Percentiles rank a stretch among this genome's conserved stretches.
phyloP scores from a whole-genome alignment of 2,888 invertebrate genomes.

The Argyra leucocephala region DNA sequence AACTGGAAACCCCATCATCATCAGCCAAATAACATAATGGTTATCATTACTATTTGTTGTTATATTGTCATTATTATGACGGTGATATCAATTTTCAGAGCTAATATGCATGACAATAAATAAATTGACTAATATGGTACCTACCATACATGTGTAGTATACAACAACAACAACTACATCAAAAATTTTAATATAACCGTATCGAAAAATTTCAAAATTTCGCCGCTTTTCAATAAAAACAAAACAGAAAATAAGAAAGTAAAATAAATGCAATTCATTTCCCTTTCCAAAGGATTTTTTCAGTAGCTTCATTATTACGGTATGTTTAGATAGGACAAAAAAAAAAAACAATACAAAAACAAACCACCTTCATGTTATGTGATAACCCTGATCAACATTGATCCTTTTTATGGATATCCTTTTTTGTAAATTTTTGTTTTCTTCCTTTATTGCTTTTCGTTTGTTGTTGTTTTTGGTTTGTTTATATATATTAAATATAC shows the following conservation, averaged over 20 bases:
- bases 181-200: neutral
- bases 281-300: neutral
- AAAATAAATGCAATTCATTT: too few species aligned
- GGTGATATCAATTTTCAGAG: slow-evolving; percentile 1
- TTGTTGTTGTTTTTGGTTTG: too few species aligned
- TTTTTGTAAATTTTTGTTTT: neutral
- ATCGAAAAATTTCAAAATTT: neutral
- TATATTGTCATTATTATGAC: neutral
- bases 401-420: neutral
- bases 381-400: neutral
- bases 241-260: neutral
- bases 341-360: neutral
- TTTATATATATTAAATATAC: too few species aligned
- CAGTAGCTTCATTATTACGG: neutral
- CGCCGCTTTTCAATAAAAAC: neutral
- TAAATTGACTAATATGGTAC: neutral
- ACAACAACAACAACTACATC: too few species aligned
- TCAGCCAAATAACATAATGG: too few species aligned
- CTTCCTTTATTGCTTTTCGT: too few species aligned
- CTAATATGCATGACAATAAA: slow-evolving; percentile 2
- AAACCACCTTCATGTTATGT: neutral
- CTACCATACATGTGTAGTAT: neutral
- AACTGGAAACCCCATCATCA: neutral
- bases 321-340: neutral
- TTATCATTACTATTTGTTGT: neutral